Percentiles rank a stretch among this genome's conserved stretches.
phyloP scores from a whole-genome alignment of 2,113 vertebrate genomes.

The Callipepla californica region DNA sequence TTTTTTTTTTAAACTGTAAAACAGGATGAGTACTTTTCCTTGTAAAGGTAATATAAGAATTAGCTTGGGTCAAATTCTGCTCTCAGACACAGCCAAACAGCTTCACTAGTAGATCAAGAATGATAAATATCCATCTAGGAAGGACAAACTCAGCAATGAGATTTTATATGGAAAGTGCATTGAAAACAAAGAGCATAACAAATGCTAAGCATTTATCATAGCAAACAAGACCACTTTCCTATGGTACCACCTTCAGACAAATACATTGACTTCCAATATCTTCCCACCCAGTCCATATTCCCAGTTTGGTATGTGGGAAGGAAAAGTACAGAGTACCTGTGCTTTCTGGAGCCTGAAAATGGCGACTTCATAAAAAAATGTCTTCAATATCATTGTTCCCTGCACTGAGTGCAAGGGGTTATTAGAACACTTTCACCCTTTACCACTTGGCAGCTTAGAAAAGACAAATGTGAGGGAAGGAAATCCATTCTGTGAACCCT shows the following conservation, averaged over 20 bases:
- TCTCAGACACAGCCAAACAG: not conserved
- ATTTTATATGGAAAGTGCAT: slow-evolving; percentile 12
- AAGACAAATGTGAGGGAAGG: not conserved
- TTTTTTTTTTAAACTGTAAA: not conserved
- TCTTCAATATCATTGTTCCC: not conserved
- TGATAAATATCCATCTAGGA: not conserved
- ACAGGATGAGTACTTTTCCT: not conserved
- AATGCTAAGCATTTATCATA: not conserved
- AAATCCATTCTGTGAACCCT: not conserved
- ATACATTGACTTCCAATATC: not conserved
- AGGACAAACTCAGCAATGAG: not conserved
- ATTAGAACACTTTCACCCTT: not conserved
- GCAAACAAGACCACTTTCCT: not conserved
- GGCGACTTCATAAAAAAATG: not conserved
- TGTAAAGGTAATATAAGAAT: not conserved
- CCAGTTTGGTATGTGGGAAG: not conserved
- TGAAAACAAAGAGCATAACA: not conserved
- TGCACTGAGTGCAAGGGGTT: fast-evolving
- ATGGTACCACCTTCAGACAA: not conserved
- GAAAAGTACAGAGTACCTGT: not conserved
- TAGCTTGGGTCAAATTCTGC: not conserved
- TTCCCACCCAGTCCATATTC: not conserved
- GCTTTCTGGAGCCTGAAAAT: not conserved
- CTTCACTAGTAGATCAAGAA: not conserved
- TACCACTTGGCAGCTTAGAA: not conserved